A percentile compares a stretch with the other conserved stretches of the same genome.
Evolutionary conservation across 2,888 invertebrate genomes (phyloP).

Genomic region (Hemithea aestivaria): DNA sequence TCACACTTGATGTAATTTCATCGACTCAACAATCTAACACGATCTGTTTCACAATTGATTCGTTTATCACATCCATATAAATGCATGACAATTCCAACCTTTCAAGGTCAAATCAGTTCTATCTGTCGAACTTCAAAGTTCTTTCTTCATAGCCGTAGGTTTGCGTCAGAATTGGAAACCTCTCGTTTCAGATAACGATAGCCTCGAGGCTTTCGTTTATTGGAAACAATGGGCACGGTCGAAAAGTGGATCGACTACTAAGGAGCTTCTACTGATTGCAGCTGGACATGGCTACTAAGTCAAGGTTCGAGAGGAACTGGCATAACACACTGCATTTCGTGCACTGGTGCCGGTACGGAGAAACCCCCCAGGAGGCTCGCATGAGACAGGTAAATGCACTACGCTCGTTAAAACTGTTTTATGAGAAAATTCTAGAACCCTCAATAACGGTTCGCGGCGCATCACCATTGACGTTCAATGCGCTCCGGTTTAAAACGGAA

Average conservation of each 20-base stretch:
- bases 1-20: conserved; percentile 27
- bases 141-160: conserved; percentile 54
- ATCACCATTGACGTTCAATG: conserved; percentile 20
- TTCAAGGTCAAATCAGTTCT: conserved; percentile 41
- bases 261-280: conserved; percentile 78
- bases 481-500: conserved; percentile 23
- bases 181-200: conserved; percentile 76
- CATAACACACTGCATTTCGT: conserved; percentile 84
- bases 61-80: conserved; percentile 14
- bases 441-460: conserved; percentile 29
- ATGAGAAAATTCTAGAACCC: conserved; percentile 34
- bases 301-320: conserved; percentile 81
- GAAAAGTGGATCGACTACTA: conserved; percentile 67
- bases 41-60: conserved; percentile 11
- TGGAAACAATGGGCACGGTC: conserved; percentile 63
- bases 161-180: conserved; percentile 76
- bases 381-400: conserved; percentile 81
- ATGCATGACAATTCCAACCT: conserved; percentile 51
- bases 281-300: conserved; percentile 78
- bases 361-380: conserved; percentile 82
- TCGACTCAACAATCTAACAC: conserved; percentile 22
- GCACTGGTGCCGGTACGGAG: conserved; percentile 86
- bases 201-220: conserved; percentile 69
- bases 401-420: conserved; percentile 11
- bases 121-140: conserved; percentile 45